phyloP scores from a whole-genome alignment of 92 coral and sea anemone species.

The Actinernus sp. region DNA sequence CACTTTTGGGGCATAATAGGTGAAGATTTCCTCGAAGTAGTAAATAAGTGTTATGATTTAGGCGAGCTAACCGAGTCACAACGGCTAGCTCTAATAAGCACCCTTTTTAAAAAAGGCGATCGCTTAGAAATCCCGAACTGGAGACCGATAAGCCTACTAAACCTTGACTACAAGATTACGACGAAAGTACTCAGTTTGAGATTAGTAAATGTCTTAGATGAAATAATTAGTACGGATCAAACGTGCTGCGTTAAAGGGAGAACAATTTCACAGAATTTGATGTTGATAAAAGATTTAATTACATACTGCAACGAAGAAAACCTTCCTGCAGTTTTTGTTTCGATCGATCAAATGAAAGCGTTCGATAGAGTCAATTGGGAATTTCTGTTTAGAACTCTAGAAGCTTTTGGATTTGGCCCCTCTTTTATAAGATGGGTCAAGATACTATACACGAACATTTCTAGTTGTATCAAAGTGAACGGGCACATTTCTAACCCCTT shows the following conservation, averaged over 20 bases:
- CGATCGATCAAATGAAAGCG: too few relatives aligned
- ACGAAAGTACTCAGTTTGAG: too few relatives aligned
- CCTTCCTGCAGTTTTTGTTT: too few relatives aligned
- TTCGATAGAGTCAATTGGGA: constrained; percentile 3
- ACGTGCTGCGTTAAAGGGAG: constrained; percentile 15
- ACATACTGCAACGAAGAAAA: too few relatives aligned
- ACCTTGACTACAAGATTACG: too few relatives aligned
- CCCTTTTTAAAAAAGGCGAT: neutral
- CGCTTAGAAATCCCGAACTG: neutral
- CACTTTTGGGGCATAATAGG: neutral
- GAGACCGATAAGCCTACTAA: neutral
- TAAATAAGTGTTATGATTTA: neutral
- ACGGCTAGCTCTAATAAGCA: neutral
- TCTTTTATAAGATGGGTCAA: constrained; percentile 29
- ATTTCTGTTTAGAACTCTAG: constrained; percentile 6
- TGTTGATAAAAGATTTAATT: neutral
- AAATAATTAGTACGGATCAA: neutral
- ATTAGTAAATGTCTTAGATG: constrained; percentile 6
- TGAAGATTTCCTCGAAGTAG: neutral
- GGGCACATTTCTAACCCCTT: neutral
- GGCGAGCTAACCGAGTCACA: neutral
- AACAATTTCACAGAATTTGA: neutral
- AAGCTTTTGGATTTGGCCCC: constrained; percentile 24
- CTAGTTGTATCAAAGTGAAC: constrained; percentile 7
- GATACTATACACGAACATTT: constrained; percentile 20